Base-by-base conservation (phyloP, 2,113 vertebrate species). In the Clarias macrocephalus region DNA sequence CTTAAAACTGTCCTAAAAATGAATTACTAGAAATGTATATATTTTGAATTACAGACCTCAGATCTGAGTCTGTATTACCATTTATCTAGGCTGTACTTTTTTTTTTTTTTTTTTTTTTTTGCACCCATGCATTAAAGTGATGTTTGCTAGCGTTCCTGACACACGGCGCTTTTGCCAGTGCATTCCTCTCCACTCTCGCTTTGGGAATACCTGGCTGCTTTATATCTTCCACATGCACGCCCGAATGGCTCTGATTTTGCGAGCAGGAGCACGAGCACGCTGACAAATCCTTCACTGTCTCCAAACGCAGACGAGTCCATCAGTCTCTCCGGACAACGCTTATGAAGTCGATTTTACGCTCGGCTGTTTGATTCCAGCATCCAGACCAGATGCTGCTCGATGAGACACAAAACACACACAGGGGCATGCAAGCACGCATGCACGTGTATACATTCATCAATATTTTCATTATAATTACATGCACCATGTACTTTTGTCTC, bases 261-360 rank as follows among this genome's bases (percentile, higher is more conserved):
- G 88, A 90, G 90, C 92, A 89, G 87, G 91, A 94, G 93, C 93
- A 90, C 92, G 91, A 95, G 93, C 93, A 88, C 42, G 91, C 91
- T 92, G 94, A 93, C 94, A 92, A 92, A 95, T 94, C 92, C 92
- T 92, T 89, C 90, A 91, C 87, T 85, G 88, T 94, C 93, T 93
- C 91, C 92, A 91, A 91, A 91, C 82, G 86, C 91, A 87, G 83
- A 86, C 77, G 87, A 90, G 89, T 79, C 87, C 94, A 95, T 95
- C 94, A 92, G 92, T 95, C 93, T 95, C 92, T 87, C 73, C 59
- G 88, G 94, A 94, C 93, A 92, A 90, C 21, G 90, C 91, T 93
- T 93, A 95, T 94, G 94, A 94, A 95, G 92, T 94, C 91, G 91
- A 95, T 95, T 95, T 94, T 94, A 94, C 92, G 94, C 94, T 93